Evolutionary conservation across 1,140 invertebrate species (phyloP), one percentile per base, ranked within the genome.

Genomic region (Scaptomyza pallida): DNA sequence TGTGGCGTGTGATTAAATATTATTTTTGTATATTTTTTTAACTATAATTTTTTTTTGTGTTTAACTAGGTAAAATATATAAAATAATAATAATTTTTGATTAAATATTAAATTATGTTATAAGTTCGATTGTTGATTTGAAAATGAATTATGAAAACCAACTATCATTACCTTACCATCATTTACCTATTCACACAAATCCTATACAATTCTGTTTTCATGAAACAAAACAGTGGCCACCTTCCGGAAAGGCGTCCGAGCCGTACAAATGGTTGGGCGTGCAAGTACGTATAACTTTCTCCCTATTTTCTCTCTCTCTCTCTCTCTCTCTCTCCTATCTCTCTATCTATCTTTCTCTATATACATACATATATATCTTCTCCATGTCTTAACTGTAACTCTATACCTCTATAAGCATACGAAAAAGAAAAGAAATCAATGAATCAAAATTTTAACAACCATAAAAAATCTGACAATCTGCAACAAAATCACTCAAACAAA

Each of bases 191-290:
- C 86, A 90, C 77, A 91, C 89, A 74, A 80, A 88, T 90, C 89
- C 89, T 90, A 88, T 90, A 90, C 86, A 90, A 90, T 83, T 90
- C 78, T 90, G 86, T 91, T 86, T 91, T 90, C 89, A 90, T 91
- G 90, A 91, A 86, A 82, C 83, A 77, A 86, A 83, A 91, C 95
- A 99, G 98, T 99, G 96, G 97, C 98, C 91, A 97, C 98, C 93
- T 99, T 99, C 96, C 97, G 98, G 95, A 99, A 99, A 95, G 98
- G 98, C 94, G 98, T 99, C 92, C 96, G 98, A 92, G 97, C 98
- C 93, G 97, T 99, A 93, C 97, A 98, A 94, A 96, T 98, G 94
- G 96, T 98, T 93, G 97, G 97, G 93, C 95, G 97, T 95, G 96
- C 97, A 97, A 98, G 97, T 98, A 97, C 95, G 97, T 98, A 96